Conservation (phyloP, 2,888 invertebrate genomes). For the Atethmia centrago region DNA sequence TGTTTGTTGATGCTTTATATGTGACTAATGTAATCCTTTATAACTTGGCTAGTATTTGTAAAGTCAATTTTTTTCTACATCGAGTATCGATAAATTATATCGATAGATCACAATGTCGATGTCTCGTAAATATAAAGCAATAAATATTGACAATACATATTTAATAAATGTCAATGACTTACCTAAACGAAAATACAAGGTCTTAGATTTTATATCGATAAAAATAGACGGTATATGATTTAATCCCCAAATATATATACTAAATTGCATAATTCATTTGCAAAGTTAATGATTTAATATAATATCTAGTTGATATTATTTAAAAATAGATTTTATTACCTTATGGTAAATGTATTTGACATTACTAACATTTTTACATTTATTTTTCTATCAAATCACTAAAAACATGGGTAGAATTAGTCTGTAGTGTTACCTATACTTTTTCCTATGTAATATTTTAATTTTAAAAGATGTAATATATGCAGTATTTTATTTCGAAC, state of each 20-base stretch:
- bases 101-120: neutral
- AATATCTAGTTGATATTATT: constrained; percentile 8
- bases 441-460: constrained; percentile 25
- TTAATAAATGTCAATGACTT: constrained; percentile 24
- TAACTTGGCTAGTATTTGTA: constrained; percentile 37
- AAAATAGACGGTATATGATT: neutral
- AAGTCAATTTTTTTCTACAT: constrained; percentile 1
- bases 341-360: neutral
- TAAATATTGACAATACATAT: constrained; percentile 34
- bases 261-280: constrained; percentile 2
- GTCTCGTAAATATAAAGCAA: constrained; percentile 16
- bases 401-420: constrained; percentile 13
- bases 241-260: constrained; percentile 2
- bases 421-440: constrained; percentile 47
- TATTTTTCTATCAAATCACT: neutral
- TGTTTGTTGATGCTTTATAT: constrained; percentile 21
- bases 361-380: neutral
- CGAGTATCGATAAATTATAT: constrained; percentile 17
- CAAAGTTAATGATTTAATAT: neutral
- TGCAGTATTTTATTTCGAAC: constrained; percentile 53
- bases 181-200: neutral
- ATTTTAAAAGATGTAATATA: constrained; percentile 39
- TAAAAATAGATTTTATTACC: constrained; percentile 1
- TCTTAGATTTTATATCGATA: constrained; percentile 10
- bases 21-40: constrained; percentile 8